phyloP scores from a whole-genome alignment of 2,113 vertebrate species.

The Crotalus tigris region DNA sequence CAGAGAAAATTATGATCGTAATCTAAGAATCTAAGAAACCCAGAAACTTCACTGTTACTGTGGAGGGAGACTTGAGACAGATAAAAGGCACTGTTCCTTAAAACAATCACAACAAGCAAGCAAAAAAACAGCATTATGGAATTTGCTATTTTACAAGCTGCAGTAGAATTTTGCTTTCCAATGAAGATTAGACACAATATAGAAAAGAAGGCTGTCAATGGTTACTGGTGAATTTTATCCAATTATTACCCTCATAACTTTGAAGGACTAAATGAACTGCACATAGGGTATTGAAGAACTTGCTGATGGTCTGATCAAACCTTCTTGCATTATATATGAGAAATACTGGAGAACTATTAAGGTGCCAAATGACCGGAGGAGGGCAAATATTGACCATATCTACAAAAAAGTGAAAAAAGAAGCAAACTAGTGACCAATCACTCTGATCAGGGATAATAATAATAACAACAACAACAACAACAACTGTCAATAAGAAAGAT shows the following conservation, averaged over 20 bases:
- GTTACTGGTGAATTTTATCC: not conserved
- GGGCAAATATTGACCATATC: not conserved
- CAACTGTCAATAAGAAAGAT: too few relatives aligned
- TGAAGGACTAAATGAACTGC: not conserved
- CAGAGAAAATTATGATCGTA: not conserved
- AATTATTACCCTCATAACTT: not conserved
- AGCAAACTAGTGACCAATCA: not conserved
- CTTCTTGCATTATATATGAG: not conserved
- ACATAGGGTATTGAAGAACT: not conserved
- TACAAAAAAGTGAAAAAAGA: not conserved
- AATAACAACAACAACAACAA: too few relatives aligned
- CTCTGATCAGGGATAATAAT: not conserved
- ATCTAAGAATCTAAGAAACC: not conserved
- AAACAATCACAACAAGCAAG: not conserved
- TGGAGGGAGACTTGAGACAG: not conserved
- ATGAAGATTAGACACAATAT: not conserved
- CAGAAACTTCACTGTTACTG: not conserved
- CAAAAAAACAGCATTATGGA: not conserved
- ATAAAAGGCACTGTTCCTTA: not conserved
- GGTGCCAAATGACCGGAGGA: not conserved
- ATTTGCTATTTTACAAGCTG: not conserved
- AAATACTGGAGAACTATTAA: not conserved
- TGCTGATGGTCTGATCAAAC: not conserved
- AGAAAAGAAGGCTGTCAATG: not conserved
- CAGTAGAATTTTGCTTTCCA: not conserved